Percentiles rank a stretch among this genome's conserved stretches.
Conservation (phyloP, 92 coral and sea anemone species). For the Metridium senile region DNA sequence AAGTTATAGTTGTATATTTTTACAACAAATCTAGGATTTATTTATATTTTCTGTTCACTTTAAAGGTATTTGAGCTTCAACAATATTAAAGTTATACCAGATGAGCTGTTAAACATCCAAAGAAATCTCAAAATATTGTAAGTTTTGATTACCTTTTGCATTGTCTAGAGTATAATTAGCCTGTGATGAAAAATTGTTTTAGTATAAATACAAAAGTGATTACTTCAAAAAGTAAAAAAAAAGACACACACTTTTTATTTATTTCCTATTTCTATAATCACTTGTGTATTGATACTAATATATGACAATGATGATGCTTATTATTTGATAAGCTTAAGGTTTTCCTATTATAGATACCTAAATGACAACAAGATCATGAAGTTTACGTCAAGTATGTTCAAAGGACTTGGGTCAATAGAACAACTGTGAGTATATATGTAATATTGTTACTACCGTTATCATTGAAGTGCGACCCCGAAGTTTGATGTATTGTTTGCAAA, state of each 20-base stretch:
- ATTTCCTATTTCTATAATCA: background rate
- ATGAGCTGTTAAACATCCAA: constrained; percentile 33
- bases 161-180: too few species aligned
- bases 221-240: too few species aligned
- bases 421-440: constrained; percentile 59
- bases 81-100: constrained; percentile 34
- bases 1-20: constrained; percentile 18
- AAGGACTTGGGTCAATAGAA: constrained; percentile 58
- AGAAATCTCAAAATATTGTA: constrained; percentile 46
- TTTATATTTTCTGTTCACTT: background rate
- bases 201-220: too few species aligned
- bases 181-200: too few species aligned
- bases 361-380: constrained; percentile 65
- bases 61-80: constrained; percentile 42
- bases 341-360: constrained; percentile 61
- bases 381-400: constrained; percentile 55
- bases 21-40: background rate
- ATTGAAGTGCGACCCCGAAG: too few species aligned
- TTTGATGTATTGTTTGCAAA: too few species aligned
- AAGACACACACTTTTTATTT: background rate
- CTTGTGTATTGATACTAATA: too few species aligned
- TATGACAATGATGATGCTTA: background rate
- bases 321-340: too few species aligned
- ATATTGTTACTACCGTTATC: too few species aligned
- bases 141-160: constrained; percentile 28